Conservation (phyloP, 2,797 vertebrate genomes). For the Rallus crepitans region DNA sequence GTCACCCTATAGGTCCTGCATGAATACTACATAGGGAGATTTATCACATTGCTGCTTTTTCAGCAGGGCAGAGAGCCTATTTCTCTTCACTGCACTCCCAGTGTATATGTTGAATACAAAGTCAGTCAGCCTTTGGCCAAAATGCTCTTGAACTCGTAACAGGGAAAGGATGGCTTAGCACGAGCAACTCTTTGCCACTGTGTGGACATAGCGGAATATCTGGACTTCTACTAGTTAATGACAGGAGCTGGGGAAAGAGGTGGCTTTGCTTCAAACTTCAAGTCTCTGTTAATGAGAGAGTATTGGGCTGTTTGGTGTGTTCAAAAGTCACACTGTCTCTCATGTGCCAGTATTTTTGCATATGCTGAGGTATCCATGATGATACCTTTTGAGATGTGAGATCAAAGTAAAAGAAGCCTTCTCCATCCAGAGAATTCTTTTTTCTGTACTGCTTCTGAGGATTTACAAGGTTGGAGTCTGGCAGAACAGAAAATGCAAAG, state of each 20-base stretch:
- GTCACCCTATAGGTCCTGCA: background rate
- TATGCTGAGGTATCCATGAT: background rate
- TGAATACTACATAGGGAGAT: background rate
- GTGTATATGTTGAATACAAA: accelerated
- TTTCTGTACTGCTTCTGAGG: background rate
- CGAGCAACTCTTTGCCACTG: background rate
- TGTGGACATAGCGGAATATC: background rate
- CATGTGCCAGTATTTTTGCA: background rate
- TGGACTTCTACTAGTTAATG: background rate
- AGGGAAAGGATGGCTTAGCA: background rate
- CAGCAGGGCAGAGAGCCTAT: background rate
- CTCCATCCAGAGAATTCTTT: background rate
- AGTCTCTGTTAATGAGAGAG: background rate
- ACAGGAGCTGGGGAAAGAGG: background rate
- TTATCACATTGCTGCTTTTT: background rate
- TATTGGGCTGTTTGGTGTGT: background rate
- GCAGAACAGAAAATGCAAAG: background rate
- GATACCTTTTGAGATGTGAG: background rate
- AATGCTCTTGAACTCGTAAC: background rate
- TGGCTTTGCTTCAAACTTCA: background rate
- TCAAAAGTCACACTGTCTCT: background rate
- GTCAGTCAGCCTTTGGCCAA: background rate
- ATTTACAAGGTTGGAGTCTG: background rate
- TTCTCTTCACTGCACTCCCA: background rate
- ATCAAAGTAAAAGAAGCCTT: background rate